phyloP scores from a whole-genome alignment of 1,140 invertebrate genomes.

The Sitobion miscanthi region DNA sequence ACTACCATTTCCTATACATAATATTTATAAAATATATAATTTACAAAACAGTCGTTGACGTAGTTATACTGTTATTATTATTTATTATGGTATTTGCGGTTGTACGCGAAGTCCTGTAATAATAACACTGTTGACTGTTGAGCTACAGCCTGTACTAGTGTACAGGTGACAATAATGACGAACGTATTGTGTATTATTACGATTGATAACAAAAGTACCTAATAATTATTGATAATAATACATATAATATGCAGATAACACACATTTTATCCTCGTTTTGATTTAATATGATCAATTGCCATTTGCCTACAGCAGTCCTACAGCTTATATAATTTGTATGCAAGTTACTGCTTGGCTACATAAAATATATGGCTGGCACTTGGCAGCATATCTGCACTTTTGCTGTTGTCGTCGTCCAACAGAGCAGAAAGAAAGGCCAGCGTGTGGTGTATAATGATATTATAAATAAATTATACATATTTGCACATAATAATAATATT shows the following conservation, averaged over 20 bases:
- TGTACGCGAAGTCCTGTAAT: background rate
- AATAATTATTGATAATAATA: too few relatives aligned
- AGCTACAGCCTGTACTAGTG: too few relatives aligned
- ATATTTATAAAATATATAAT: too few relatives aligned
- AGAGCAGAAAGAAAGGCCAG: slow-evolving; percentile 10
- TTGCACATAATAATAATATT: background rate
- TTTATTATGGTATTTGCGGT: background rate
- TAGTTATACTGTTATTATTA: background rate
- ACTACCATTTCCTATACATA: too few relatives aligned
- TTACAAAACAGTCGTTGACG: background rate
- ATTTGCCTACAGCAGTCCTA: background rate
- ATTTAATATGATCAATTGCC: background rate
- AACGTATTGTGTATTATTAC: too few relatives aligned
- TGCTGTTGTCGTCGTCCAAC: background rate
- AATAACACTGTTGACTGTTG: background rate
- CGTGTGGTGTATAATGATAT: background rate
- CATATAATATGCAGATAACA: too few relatives aligned
- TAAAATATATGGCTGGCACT: background rate
- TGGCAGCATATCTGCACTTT: background rate
- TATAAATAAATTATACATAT: background rate
- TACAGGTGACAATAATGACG: too few relatives aligned
- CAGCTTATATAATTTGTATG: background rate
- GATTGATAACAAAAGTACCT: too few relatives aligned
- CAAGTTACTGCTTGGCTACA: too few relatives aligned
- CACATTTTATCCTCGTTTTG: background rate